Base-by-base conservation (phyloP, 2,113 vertebrate species). In the Damaliscus lunatus region DNA sequence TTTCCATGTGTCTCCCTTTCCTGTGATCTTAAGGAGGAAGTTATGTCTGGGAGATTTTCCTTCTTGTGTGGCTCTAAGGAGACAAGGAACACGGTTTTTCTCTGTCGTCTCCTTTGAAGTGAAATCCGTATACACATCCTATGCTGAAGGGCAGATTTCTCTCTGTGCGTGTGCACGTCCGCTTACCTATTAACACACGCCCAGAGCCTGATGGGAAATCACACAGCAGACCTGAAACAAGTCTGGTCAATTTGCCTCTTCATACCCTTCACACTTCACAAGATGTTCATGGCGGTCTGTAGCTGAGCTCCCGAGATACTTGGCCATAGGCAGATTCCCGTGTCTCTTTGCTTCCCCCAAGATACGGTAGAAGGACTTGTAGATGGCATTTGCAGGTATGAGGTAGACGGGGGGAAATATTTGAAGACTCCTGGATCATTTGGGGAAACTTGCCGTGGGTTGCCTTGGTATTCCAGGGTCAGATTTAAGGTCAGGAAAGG, bases 51-150 rank as follows among this genome's bases (percentile, higher is more conserved):
- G 36, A 23, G 48, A 33, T 74, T 62, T 57, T 88, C 55, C 25
- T 93, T 93, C 62, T 84, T 89, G 3, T 88, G n/a, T 33, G 36
- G 67, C 40, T 85, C 0, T 52, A 48, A 43, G 33, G 89, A 48
- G 85, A 60, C 80, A 43, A 92, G 43, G 60, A 71, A 85, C 64
- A 36, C 87, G 55, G 16, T 43, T 96, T 95, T 95, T 64, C 62
- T 87, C 77, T 62, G 2, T 23, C 9, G 43, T 94, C 77, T 88
- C 23, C 88, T 95, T 96, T 82, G 92, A 93, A 93, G 88, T 97
- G 29, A 96, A 90, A 80, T 82, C 88, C 55, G 94, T 88, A 40
- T 1, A 71, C 19, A 33, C 3, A 3, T 84, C 48, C 91, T 33
- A 55, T 88, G 91, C 91, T 40, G 59, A 86, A 97, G 81, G 81